Percentiles rank a stretch among this genome's conserved stretches.
phyloP scores from a whole-genome alignment of 2,113 vertebrate species.

The Seriola aureovittata region DNA sequence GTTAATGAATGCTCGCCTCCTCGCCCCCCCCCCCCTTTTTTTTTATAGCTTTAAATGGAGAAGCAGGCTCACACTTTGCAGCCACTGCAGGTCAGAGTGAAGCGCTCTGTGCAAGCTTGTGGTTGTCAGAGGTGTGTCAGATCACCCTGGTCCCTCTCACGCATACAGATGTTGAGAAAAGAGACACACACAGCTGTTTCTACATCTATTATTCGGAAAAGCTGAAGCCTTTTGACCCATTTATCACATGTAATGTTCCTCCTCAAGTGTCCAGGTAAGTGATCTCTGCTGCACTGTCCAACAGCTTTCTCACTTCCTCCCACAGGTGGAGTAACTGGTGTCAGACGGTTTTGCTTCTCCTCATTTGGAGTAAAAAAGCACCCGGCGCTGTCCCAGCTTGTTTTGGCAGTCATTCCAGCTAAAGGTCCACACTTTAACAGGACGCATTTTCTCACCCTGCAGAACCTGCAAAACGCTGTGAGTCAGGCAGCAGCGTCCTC shows the following conservation, averaged over 20 bases:
- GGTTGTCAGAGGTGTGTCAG: constrained; percentile 19
- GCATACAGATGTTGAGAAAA: constrained; percentile 28
- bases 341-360: constrained; percentile 54
- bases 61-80: constrained; percentile 1
- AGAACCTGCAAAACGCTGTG: constrained; percentile 32
- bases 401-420: constrained; percentile 35
- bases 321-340: constrained; percentile 51
- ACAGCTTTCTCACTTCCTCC: constrained; percentile 18
- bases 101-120: neutral
- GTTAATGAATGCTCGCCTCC: constrained; percentile 16
- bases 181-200: constrained; percentile 27
- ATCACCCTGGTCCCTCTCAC: constrained; percentile 20
- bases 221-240: constrained; percentile 29
- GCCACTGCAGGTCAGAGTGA: constrained; percentile 23
- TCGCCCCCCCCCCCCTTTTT: neutral
- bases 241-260: constrained; percentile 31
- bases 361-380: constrained; percentile 47
- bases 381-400: constrained; percentile 17
- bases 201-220: constrained; percentile 50
- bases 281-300: constrained; percentile 15
- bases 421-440: constrained; percentile 41
- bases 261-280: constrained; percentile 49
- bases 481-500: constrained; percentile 38
- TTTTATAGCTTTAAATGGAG: neutral
- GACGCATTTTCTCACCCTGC: constrained; percentile 36